Conservation (phyloP, 2,113 vertebrate genomes). For the Amia ocellicauda region DNA sequence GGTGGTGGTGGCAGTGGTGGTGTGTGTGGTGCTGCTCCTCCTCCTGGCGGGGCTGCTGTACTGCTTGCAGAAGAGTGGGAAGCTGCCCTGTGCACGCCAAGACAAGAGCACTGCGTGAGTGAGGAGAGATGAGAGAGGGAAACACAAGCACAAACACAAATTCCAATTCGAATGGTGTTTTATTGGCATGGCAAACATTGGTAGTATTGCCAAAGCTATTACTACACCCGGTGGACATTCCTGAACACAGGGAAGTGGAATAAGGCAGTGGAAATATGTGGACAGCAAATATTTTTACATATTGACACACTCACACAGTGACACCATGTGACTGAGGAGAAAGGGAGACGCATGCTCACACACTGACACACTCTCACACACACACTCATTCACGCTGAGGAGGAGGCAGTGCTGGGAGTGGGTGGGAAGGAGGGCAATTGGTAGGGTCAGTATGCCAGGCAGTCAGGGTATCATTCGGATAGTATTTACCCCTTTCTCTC, state of each 20-base stretch:
- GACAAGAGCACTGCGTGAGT: constrained; percentile 81
- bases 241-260: background rate
- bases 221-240: no score
- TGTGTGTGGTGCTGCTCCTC: constrained; percentile 82
- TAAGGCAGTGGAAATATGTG: background rate
- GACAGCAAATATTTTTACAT: background rate
- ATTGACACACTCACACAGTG: constrained; percentile 58
- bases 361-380: background rate
- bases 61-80: constrained; percentile 77
- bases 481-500: constrained; percentile 1
- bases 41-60: constrained; percentile 77
- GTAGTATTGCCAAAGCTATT: no score
- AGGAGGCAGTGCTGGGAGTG: no score
- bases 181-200: no score
- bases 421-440: no score
- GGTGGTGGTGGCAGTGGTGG: constrained; percentile 81
- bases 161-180: no score
- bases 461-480: constrained; percentile 5
- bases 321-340: constrained; percentile 81
- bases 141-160: background rate
- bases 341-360: background rate
- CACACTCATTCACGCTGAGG: background rate
- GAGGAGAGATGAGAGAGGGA: no score
- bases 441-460: constrained; percentile 3
- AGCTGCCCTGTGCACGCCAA: constrained; percentile 65